A percentile compares a stretch with the other conserved stretches of the same genome.
phyloP scores from a whole-genome alignment of 2,888 invertebrate genomes.

The Oscheius sp. region DNA sequence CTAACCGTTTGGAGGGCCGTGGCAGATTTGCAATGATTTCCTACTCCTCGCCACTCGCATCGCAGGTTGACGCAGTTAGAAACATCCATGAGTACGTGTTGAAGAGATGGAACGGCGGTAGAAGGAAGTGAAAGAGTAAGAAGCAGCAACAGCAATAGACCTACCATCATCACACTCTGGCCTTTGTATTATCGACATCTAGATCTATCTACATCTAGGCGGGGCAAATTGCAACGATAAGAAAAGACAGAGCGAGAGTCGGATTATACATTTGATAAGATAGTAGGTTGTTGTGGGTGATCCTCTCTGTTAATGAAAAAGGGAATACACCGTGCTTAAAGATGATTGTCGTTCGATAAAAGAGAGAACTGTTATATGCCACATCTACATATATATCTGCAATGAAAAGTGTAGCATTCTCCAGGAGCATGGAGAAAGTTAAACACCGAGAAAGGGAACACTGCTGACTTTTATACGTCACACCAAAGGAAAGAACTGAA shows the following conservation, averaged over 20 bases:
- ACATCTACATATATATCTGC: too few species aligned
- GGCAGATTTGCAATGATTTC: constrained; percentile 26
- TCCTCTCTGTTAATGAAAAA: background rate
- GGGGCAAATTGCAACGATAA: too few species aligned
- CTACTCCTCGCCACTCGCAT: constrained; percentile 31
- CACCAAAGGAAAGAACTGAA: constrained; percentile 43
- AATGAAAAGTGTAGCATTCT: too few species aligned
- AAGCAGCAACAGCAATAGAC: too few species aligned
- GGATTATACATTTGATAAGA: too few species aligned
- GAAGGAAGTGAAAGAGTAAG: constrained; percentile 7
- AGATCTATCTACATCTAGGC: too few species aligned
- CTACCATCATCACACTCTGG: too few species aligned
- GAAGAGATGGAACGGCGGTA: constrained; percentile 7
- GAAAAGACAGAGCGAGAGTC: too few species aligned
- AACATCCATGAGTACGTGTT: constrained; percentile 27
- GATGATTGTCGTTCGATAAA: background rate
- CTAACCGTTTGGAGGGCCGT: background rate
- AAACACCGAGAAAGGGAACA: constrained; percentile 36
- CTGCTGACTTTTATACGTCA: constrained; percentile 39
- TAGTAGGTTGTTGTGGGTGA: background rate
- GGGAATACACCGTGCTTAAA: background rate
- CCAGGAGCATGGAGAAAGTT: too few species aligned
- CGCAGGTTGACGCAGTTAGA: constrained; percentile 32
- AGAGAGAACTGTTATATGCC: background rate
- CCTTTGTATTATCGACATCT: too few species aligned